Conservation (phyloP, 2,113 vertebrate species). For the Steatornis caripensis region DNA sequence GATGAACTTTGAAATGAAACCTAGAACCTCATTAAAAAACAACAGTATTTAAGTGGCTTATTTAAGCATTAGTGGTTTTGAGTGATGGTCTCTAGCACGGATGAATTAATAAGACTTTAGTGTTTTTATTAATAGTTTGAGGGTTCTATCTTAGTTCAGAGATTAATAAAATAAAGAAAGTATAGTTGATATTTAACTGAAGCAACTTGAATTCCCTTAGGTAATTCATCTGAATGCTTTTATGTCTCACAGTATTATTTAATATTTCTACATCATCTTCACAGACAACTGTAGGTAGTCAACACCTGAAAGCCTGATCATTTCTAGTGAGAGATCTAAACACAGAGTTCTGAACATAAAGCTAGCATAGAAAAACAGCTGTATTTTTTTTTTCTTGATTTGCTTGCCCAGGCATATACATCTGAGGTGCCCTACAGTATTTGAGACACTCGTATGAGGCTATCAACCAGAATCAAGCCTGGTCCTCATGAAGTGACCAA, state of each 20-base stretch:
- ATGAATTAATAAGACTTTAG: not conserved
- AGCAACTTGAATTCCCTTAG: not conserved
- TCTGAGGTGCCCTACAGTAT: not conserved
- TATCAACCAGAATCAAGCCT: not conserved
- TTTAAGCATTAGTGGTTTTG: not conserved
- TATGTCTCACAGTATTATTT: not conserved
- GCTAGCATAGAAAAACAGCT: not conserved
- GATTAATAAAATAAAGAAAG: not conserved
- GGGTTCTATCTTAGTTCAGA: not conserved
- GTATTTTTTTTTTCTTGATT: not conserved
- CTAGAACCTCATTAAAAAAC: not conserved
- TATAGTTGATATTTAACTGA: not conserved
- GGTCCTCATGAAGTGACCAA: not conserved
- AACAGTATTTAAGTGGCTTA: not conserved
- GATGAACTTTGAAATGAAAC: not conserved
- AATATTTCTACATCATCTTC: not conserved
- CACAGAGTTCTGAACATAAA: not conserved
- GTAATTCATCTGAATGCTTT: not conserved
- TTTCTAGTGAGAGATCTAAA: not conserved
- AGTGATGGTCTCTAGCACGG: not conserved
- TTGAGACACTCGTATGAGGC: not conserved
- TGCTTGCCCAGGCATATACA: not conserved
- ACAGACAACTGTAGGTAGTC: not conserved
- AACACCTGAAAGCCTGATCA: not conserved
- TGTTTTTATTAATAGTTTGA: not conserved